Percentiles rank a stretch among this genome's conserved stretches.
phyloP scores from a whole-genome alignment of 2,888 invertebrate genomes.

The Acrobeloides nanus region DNA sequence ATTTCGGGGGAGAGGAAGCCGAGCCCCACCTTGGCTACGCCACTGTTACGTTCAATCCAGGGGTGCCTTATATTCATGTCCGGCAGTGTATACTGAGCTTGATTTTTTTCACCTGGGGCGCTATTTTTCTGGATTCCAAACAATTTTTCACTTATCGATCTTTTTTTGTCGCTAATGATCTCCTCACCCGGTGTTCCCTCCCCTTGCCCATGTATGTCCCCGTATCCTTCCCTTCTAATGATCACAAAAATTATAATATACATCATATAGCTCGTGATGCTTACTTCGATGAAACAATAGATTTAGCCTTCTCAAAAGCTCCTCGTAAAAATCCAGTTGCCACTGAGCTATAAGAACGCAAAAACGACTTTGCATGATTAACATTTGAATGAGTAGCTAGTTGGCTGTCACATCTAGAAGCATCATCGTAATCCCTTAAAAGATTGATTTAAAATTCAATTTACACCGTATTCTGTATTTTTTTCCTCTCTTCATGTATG shows the following conservation, averaged over 20 bases:
- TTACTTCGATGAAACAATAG: slow-evolving; percentile 25
- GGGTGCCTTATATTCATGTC: too few relatives aligned
- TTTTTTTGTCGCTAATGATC: too few relatives aligned
- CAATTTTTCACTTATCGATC: too few relatives aligned
- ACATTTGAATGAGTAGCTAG: slow-evolving; percentile 8
- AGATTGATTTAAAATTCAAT: neutral
- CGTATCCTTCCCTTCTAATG: neutral
- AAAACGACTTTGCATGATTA: slow-evolving; percentile 27
- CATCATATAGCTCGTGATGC: neutral
- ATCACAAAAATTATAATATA: neutral
- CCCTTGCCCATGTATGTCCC: too few relatives aligned
- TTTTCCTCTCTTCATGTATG: neutral
- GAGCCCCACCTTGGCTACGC: too few relatives aligned
- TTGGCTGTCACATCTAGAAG: slow-evolving; percentile 17
- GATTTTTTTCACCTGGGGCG: too few relatives aligned
- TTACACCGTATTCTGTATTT: neutral
- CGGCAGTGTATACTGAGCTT: too few relatives aligned
- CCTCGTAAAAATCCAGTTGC: slow-evolving; percentile 35
- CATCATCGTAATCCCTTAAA: too few relatives aligned
- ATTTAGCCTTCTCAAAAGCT: slow-evolving; percentile 31
- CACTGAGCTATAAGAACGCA: slow-evolving; percentile 27
- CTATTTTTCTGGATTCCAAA: too few relatives aligned
- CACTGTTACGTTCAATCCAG: too few relatives aligned
- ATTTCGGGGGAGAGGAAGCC: too few relatives aligned
- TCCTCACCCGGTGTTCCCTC: too few relatives aligned